Base-by-base conservation (phyloP, 2,888 invertebrate species). In the Pterobdella sp. region DNA sequence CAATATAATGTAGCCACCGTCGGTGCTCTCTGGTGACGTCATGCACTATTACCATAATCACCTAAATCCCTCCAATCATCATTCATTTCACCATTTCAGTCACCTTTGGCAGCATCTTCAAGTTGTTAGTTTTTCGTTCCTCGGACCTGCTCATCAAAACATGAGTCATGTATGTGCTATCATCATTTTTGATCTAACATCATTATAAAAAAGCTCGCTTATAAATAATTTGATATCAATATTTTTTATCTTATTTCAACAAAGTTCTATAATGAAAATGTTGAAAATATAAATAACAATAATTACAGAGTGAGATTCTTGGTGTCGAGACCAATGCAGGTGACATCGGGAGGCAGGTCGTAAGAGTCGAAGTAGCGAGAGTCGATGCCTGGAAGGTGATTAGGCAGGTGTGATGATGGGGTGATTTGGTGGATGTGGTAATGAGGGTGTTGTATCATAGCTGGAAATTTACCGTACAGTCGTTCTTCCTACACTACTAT, bases 301-400 rank as follows among this genome's bases (percentile, higher is more conserved):
- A 31, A 49, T 81, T 78, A 82, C 82, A 83, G 79, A 76, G 93
- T 93, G 76, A 98, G 93, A 79, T 93, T 93, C 82, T 94, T 94
- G 0, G 98, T 98, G 82, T 99, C 98, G 81, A 98, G 87, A 87
- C 98, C 97, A 68, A 99, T 91, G 85, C 96, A 98, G 69, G 93
- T 94, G 10, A 98, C 96, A 85, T 98, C 97, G 26, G 89, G 86
- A 36, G 98, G 98, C 36, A 95, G 96, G 75, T 86, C 85, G 82
- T 93, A 95, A 49, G 96, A 86, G 84, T 98, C 97, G 83, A 98
- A 98, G 86, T 95, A 96, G 77, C 95, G 87, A 0, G 95, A 95
- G 84, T 96, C 96, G 1, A 96, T 93, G 63, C 96, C 85, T 83
- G 76, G 18, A 26, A 26, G 7, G 18, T 22, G 4, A 26, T 56